Evolutionary conservation across 2,113 vertebrate species (phyloP), one percentile per base, ranked within the genome.

Genomic region (Colistium nudipinnis): DNA sequence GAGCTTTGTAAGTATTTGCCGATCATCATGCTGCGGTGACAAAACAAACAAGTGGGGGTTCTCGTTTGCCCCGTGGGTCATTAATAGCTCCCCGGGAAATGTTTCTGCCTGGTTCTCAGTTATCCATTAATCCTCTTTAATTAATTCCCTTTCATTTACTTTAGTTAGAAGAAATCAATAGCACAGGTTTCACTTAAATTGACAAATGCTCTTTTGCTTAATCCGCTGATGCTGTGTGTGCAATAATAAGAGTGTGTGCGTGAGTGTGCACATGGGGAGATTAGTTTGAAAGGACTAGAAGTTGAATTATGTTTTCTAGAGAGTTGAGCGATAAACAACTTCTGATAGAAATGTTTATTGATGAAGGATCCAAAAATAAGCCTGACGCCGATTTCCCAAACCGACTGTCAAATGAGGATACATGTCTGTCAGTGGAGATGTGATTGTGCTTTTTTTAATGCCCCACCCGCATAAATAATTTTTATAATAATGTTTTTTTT

Each of bases 71-170:
- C 72, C 33, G 45, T 55, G 73, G 84, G 84, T 86, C 86, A 89
- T 87, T 91, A 85, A 82, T 85, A 72, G 57, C 62, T 76, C 79
- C 87, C 33, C 39, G 10, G 81, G 85, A 90, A 78, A 84, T 36
- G 47, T 82, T 30, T 85, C 78, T 83, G 83, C 80, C 53, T 24
- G 55, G 85, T 89, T 60, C 88, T 91, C 85, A 76, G 93, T 92
- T 88, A 92, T 91, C 91, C 83, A 85, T 93, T 92, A 89, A 94
- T 92, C 90, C 79, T 82, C 39, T 91, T 92, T 93, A 93, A 91
- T 76, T 92, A 92, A 93, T 94, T 94, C 85, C 86, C 90, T 92
- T 93, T 87, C 83, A 76, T 88, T 91, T 83, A 60, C 89, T 87
- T 85, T 91, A 69, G 47, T 89, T 87, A 82, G 83, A 62, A 87